phyloP scores from a whole-genome alignment of 2,113 vertebrate species.

The Datnioides undecimradiatus region DNA sequence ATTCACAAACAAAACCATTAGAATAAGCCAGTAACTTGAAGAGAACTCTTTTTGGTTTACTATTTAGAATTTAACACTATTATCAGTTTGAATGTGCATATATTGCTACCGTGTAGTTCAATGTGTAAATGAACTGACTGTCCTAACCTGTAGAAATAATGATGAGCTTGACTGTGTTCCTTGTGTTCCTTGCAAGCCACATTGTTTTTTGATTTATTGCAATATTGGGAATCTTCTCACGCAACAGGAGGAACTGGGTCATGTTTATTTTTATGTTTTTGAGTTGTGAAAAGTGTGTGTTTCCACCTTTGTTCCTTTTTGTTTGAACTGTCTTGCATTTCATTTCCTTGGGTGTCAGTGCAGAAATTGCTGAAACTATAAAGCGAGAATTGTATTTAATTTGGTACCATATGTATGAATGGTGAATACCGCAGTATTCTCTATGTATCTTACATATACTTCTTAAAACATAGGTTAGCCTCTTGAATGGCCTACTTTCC shows the following conservation, averaged over 20 bases:
- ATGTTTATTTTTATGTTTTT: slow-evolving; percentile 35
- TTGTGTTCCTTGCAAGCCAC: neutral
- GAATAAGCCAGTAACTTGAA: neutral
- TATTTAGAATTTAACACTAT: no score
- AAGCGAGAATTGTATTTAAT: slow-evolving; percentile 5
- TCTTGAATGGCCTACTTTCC: slow-evolving; percentile 32
- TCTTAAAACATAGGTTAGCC: neutral
- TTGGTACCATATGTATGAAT: neutral
- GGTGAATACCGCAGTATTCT: neutral
- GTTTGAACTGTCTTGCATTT: neutral
- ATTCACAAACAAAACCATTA: neutral
- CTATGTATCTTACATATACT: neutral
- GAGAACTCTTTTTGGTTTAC: neutral
- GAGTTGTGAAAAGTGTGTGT: slow-evolving; percentile 8
- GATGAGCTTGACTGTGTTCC: neutral
- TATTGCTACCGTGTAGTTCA: neutral
- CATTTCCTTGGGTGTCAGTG: slow-evolving; percentile 10
- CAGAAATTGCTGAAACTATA: slow-evolving; percentile 28
- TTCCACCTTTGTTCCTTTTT: slow-evolving; percentile 11
- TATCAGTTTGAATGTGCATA: neutral
- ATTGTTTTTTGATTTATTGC: slow-evolving; percentile 7
- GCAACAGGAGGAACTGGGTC: slow-evolving; percentile 51
- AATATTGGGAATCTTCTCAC: slow-evolving; percentile 16
- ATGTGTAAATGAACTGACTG: neutral
- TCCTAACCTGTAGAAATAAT: neutral